Evolutionary conservation across 1,140 invertebrate species (phyloP).

Genomic region (Adoxophyes honmai): DNA sequence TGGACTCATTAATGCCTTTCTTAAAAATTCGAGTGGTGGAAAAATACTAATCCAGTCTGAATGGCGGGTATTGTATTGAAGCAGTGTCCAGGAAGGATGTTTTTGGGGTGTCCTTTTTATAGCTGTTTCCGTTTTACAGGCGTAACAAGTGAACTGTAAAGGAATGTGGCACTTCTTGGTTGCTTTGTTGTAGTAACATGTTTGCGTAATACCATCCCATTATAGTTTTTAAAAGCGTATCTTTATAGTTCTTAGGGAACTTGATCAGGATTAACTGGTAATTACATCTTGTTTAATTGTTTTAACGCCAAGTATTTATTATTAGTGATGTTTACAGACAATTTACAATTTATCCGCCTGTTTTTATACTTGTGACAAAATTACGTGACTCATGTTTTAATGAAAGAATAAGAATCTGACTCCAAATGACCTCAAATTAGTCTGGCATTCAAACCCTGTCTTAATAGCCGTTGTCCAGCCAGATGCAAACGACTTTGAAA

Average conservation of each 20-base stretch:
- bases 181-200: constrained; percentile 49
- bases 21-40: constrained; percentile 70
- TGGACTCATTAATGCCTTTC: constrained; percentile 67
- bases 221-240: too few relatives aligned
- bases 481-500: constrained; percentile 74
- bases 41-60: constrained; percentile 72
- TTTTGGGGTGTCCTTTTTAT: constrained; percentile 73
- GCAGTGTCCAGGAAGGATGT: constrained; percentile 74
- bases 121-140: constrained; percentile 74
- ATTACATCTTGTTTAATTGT: too few relatives aligned
- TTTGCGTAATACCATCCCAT: too few relatives aligned
- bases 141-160: constrained; percentile 61
- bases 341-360: too few relatives aligned
- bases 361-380: too few relatives aligned
- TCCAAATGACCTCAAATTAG: constrained; percentile 44
- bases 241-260: too few relatives aligned
- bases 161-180: not conserved
- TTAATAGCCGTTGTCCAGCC: constrained; percentile 59
- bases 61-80: constrained; percentile 69
- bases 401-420: too few relatives aligned
- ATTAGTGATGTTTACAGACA: too few relatives aligned
- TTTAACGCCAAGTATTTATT: too few relatives aligned
- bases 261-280: too few relatives aligned
- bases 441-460: constrained; percentile 51
- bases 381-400: too few relatives aligned